Evolutionary conservation across 2,797 vertebrate species (phyloP).

Genomic region (Gadopsis bispinosus): DNA sequence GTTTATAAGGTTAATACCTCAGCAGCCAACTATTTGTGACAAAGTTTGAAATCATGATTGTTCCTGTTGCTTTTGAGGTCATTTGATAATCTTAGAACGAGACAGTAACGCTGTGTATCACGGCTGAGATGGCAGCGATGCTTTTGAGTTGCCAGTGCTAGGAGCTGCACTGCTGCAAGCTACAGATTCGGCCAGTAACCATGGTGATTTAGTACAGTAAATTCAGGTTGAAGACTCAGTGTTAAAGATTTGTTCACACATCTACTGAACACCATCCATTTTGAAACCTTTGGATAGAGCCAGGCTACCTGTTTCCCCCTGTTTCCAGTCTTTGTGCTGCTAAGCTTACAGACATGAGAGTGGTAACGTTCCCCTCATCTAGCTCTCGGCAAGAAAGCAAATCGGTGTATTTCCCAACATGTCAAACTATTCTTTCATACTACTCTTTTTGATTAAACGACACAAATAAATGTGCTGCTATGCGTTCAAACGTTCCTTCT

Average conservation of each 20-base stretch:
- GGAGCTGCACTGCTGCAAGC: background rate
- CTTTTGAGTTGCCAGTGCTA: background rate
- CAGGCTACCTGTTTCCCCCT: background rate
- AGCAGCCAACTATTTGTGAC: background rate
- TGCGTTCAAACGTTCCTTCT: constrained; percentile 3
- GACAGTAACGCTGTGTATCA: too few species aligned
- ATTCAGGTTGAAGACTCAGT: background rate
- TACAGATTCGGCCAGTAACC: background rate
- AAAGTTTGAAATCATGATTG: background rate
- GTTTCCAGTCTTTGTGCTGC: too few species aligned
- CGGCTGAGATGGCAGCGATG: too few species aligned
- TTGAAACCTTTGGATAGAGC: background rate
- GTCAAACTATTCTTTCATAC: background rate
- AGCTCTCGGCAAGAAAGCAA: background rate
- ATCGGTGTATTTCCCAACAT: background rate
- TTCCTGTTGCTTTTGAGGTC: background rate
- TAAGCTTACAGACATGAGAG: background rate
- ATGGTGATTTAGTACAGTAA: background rate
- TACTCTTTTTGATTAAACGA: constrained; percentile 8
- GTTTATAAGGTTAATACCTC: too few species aligned
- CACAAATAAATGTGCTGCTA: background rate
- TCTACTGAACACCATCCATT: background rate
- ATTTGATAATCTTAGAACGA: too few species aligned
- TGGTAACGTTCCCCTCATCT: background rate
- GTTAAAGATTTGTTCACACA: background rate